Base-by-base conservation (phyloP, 64 coral and sea anemone genomes). In the Trachythela sp. region DNA sequence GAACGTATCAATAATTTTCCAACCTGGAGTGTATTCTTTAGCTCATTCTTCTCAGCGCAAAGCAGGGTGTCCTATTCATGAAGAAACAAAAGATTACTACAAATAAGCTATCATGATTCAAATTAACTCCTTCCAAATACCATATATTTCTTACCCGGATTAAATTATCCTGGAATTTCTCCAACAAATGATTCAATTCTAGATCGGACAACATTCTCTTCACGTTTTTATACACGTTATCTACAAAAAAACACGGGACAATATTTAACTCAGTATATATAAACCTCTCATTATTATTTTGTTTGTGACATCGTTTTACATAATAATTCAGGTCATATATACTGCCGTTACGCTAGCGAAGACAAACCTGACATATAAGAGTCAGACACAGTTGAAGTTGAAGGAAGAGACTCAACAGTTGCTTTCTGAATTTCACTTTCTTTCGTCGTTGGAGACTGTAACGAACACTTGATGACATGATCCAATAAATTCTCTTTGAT, bases 21-120 rank as follows among this genome's bases (percentile, higher is more conserved):
- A 70, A 97, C 95, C 89, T 94, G 90, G 42, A 97, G 87, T 31
- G 95, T 97, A 83, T 87, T 92, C 87, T 94, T 92, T 2, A 97
- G 86, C 30, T 94, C 92, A 15, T 92, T 92, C 43, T 91, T 87
- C 6, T 97, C 86, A n/a, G 77, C 92, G 22, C 59, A 70, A 26
- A 97, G 85, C 13, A 97, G 51, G 85, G 95, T 85, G 83, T 97
- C 95, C 95, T 97, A 60, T 48, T 4, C 24, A 11, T 6, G 4
- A 20, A 4, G 26, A 22, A 70, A 29, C 9, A 70, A 85, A 36
- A 17, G n/a, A 51, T 40, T 34, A 84, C 27, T 70, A 39, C 14
- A 22, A 90, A 51, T 9, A 59, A 39, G 40, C 13, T 60, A 42
- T 2, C 48, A 13, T 32, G 41, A 67, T 33, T 77, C 3, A n/a